Percentiles rank a stretch among this genome's conserved stretches.
phyloP scores from a whole-genome alignment of 2,113 vertebrate species.

The Glareola pratincola region DNA sequence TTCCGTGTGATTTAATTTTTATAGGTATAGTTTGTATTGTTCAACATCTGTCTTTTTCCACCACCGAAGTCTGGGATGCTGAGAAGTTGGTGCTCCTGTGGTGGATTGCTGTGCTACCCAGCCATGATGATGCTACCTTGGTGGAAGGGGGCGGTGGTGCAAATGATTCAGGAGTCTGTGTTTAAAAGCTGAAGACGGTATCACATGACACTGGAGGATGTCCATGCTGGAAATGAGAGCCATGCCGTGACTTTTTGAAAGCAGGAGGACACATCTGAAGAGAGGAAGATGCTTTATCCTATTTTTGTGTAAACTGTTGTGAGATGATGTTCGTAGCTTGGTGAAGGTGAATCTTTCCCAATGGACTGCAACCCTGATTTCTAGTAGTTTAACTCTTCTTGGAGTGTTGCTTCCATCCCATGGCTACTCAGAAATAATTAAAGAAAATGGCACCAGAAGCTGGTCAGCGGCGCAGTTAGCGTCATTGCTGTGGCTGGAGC shows the following conservation, averaged over 20 bases:
- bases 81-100: not conserved
- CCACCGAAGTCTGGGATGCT: not conserved
- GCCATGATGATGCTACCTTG: not conserved
- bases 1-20: not conserved
- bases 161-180: accelerated
- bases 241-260: not conserved
- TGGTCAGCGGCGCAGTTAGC: not conserved
- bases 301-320: not conserved
- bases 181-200: not conserved
- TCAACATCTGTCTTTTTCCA: not conserved
- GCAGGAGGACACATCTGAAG: not conserved
- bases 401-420: not conserved
- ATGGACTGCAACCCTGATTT: not conserved
- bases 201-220: not conserved
- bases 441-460: not conserved
- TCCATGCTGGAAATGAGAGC: not conserved
- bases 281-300: not conserved
- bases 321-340: not conserved
- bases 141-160: not conserved
- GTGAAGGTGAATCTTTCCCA: not conserved
- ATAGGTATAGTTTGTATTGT: not conserved
- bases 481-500: not conserved
- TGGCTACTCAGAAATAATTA: not conserved
- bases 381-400: not conserved
- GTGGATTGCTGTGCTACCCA: not conserved